Evolutionary conservation across 2,888 invertebrate genomes (phyloP).

Genomic region (Harpalus rufipes): DNA sequence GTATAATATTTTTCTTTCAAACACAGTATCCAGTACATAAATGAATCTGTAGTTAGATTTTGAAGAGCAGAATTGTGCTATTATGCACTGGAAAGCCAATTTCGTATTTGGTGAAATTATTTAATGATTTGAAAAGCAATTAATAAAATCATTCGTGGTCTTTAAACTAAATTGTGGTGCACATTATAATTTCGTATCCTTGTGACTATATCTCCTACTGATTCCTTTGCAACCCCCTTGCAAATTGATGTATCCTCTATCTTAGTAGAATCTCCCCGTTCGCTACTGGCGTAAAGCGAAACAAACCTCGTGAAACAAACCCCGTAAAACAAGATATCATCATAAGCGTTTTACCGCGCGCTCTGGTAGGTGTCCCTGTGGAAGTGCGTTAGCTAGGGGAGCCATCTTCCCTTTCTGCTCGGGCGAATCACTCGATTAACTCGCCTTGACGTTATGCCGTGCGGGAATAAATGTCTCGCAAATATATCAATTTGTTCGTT

Average conservation of each 20-base stretch:
- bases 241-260: constrained; percentile 1
- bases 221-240: neutral
- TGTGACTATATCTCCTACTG: neutral
- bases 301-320: constrained; percentile 17
- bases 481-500: constrained; percentile 50
- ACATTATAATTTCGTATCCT: neutral
- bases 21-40: too few relatives aligned
- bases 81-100: too few relatives aligned
- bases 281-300: neutral
- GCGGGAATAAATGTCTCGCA: constrained; percentile 53
- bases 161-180: neutral
- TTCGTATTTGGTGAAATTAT: too few relatives aligned
- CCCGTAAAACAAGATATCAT: constrained; percentile 47
- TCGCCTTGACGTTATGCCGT: constrained; percentile 47
- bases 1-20: too few relatives aligned
- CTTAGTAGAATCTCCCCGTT: neutral
- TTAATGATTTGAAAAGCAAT: too few relatives aligned
- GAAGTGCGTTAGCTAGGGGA: constrained; percentile 10
- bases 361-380: neutral
- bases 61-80: too few relatives aligned
- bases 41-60: too few relatives aligned
- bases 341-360: constrained; percentile 43
- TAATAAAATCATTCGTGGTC: too few relatives aligned
- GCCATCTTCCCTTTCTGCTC: constrained; percentile 28
- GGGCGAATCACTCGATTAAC: constrained; percentile 52